phyloP scores from a whole-genome alignment of 1,140 invertebrate genomes.

The Nasonia vitripennis region DNA sequence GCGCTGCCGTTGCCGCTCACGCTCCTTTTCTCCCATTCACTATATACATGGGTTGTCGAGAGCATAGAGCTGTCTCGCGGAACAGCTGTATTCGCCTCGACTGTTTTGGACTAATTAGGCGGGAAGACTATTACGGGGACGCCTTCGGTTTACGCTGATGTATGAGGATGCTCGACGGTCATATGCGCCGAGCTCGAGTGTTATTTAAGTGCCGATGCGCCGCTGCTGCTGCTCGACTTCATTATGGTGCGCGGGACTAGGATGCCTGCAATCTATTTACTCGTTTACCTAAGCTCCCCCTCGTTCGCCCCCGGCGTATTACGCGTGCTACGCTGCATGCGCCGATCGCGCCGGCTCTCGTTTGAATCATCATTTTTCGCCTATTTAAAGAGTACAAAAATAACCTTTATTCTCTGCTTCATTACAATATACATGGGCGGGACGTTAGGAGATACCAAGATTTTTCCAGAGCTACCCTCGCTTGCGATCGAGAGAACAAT shows the following conservation, averaged over 20 bases:
- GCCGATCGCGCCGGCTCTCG: neutral
- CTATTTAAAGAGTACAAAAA: neutral
- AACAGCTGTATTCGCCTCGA: neutral
- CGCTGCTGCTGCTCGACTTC: neutral
- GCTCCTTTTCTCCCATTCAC: neutral
- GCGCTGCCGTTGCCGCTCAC: neutral
- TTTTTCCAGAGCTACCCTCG: too few relatives aligned
- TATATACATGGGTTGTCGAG: neutral
- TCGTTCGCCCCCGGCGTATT: neutral
- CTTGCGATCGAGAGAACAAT: too few relatives aligned
- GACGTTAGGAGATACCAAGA: too few relatives aligned
- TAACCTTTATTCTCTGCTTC: too few relatives aligned
- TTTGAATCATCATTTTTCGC: neutral
- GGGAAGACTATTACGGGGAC: neutral
- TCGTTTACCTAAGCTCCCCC: neutral
- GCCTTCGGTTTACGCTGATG: neutral
- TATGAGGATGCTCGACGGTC: neutral
- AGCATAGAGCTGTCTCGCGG: too few relatives aligned
- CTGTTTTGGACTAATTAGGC: neutral
- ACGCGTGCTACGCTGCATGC: too few relatives aligned
- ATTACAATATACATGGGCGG: too few relatives aligned
- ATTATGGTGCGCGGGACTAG: neutral
- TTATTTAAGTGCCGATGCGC: neutral
- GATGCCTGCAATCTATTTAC: neutral
- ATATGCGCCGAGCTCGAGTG: neutral